Conservation (phyloP, 64 coral and sea anemone species). For the Dendronephthya gigantea region DNA sequence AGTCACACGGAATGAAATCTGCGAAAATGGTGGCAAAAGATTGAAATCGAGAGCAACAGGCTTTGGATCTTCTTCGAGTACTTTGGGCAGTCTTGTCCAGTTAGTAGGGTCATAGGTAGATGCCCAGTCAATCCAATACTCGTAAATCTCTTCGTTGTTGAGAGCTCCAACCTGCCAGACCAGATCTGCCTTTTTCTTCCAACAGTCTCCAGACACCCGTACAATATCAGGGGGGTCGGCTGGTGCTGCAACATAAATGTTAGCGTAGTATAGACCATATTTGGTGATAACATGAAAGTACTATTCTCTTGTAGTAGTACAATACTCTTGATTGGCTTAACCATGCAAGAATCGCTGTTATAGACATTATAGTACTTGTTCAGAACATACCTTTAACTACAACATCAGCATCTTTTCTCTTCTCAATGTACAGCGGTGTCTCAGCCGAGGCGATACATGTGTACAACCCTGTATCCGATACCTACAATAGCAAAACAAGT, state of each 20-base stretch:
- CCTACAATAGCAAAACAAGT: too few species aligned
- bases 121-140: neutral
- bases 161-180: neutral
- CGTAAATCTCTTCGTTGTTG: neutral
- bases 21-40: neutral
- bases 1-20: neutral
- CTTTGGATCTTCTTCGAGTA: neutral
- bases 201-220: neutral
- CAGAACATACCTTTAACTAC: neutral
- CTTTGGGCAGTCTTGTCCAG: neutral
- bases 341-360: too few species aligned
- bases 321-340: too few species aligned
- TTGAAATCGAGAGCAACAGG: neutral
- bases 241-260: neutral
- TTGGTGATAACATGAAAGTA: too few species aligned
- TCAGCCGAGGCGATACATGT: neutral
- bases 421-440: neutral
- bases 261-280: neutral
- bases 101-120: neutral
- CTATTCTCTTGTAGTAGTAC: too few species aligned
- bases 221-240: neutral
- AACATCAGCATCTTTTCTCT: neutral
- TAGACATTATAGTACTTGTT: too few species aligned
- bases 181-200: neutral
- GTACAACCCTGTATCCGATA: neutral